These are phyloP conservation scores for Polypterus bichir DNA, from an alignment of 2,113 vertebrate species.

Conservation along the genomic window DNA sequence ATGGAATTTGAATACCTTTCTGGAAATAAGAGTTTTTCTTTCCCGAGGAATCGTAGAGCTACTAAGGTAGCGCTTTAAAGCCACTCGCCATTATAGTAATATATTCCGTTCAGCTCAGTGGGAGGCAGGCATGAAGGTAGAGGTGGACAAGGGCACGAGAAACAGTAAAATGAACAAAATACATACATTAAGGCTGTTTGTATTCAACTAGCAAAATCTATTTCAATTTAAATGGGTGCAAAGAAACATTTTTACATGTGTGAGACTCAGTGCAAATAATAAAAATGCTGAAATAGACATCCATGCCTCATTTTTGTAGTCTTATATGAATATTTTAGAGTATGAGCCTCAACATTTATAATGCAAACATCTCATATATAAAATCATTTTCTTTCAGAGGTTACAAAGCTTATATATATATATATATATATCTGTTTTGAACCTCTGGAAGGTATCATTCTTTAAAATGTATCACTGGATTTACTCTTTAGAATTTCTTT, in stretches of 20 bases:
- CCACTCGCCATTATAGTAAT: conserved; percentile 50
- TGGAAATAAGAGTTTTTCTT: conserved; percentile 50
- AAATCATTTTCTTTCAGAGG: no score
- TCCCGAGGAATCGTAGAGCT: conserved; percentile 31
- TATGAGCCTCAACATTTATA: no score
- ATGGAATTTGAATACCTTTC: conserved; percentile 61
- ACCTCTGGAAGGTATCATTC: no score
- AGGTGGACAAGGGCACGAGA: conserved; percentile 39
- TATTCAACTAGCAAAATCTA: conserved; percentile 47
- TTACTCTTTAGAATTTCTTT: no score
- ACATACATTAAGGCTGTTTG: conserved; percentile 55
- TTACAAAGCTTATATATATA: no score
- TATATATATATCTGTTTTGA: no score
- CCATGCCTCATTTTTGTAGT: no score
- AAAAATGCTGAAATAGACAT: no score
- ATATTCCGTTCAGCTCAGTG: conserved; percentile 56
- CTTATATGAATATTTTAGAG: no score
- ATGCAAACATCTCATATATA: no score
- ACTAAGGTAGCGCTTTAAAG: conserved; percentile 44
- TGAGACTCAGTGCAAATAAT: no score
- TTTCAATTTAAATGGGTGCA: conserved; percentile 69
- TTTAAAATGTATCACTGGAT: no score
- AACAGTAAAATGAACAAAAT: conserved; percentile 60
- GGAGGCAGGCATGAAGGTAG: conserved; percentile 52
- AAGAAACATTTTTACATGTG: conserved; percentile 27